Evolutionary conservation across 1,140 invertebrate genomes (phyloP), one percentile per base, ranked within the genome.

Genomic region (Procambarus clarkii): DNA sequence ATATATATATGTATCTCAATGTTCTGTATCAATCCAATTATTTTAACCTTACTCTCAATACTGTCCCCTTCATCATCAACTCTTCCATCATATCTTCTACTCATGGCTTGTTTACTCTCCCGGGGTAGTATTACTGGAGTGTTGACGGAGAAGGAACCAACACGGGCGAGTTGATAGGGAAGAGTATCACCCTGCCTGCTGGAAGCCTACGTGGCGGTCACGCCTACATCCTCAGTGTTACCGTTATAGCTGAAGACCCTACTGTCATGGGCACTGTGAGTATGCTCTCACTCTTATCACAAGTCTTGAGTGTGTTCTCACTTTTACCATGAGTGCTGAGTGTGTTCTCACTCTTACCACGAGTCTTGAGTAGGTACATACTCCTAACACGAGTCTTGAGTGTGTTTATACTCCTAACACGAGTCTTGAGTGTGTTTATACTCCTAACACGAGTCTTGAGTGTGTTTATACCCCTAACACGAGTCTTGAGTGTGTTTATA

Each of bases 221-320:
- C 5, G 50, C 74, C 44, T 77, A 76, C 48, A 86, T 24, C 50
- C 85, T 86, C 15, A 78, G 34, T 9, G 85, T 78, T 50, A 78
- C 9, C 18, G 85, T 78, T 8, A 78, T 48, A 44, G 8, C 46
- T 21, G 48, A 54, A 2, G 48, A 50, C 79, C 79, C 79, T 11
- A n/a, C 21, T n/a, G 58, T 81, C 48, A 81, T 54, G 79, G 79
- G 79, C 21, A 81, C 34, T 54, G 79, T 81, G 54, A 81, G 79
- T 81, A 54, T 81, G n/a, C 21, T 58, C 11, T 64, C 4, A 21
- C 60, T 64, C 1, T 21, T 64, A 21, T 18, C 21, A 21, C 15
- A 21, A 7, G 21, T 21, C 3, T 64, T 64, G 60, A 64, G 60
- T 18, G 18, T 64, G 18, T 64, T 54, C 34, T 34, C 34, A 34